phyloP scores from a whole-genome alignment of 2,113 vertebrate genomes.

The Plectropomus leopardus region DNA sequence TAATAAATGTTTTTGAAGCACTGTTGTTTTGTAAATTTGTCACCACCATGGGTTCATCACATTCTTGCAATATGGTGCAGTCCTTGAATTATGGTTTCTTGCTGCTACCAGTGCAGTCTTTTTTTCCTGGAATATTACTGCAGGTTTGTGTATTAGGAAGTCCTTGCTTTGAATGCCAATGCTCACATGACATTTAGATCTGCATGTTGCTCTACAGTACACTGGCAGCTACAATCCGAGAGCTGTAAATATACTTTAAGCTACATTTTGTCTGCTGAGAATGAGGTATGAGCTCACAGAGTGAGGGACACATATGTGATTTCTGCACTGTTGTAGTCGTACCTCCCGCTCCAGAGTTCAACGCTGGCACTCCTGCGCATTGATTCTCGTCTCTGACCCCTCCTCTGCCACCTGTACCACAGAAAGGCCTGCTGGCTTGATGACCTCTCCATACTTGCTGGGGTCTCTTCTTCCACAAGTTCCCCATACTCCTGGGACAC shows the following conservation, averaged over 20 bases:
- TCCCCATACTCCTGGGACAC: conserved; percentile 58
- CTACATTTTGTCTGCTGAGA: conserved; percentile 80
- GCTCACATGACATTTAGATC: conserved; percentile 44
- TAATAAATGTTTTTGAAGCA: conserved; percentile 26
- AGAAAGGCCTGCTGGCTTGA: conserved; percentile 75
- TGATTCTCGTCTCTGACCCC: conserved; percentile 58
- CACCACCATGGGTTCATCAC: conserved; percentile 31
- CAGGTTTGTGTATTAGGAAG: conserved; percentile 35
- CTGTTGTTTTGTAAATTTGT: conserved; percentile 24
- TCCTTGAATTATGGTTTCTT: conserved; percentile 21
- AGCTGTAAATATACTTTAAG: conserved; percentile 58
- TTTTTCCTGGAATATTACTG: conserved; percentile 32
- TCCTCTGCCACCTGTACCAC: conserved; percentile 83
- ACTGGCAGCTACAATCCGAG: conserved; percentile 57
- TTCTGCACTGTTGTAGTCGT: conserved; percentile 86
- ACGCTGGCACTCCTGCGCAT: conserved; percentile 83
- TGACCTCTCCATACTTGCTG: conserved; percentile 62
- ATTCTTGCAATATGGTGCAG: conserved; percentile 44
- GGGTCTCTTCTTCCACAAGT: conserved; percentile 46
- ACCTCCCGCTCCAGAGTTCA: conserved; percentile 85
- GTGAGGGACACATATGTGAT: conserved; percentile 87
- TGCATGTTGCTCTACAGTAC: conserved; percentile 7
- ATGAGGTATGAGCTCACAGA: conserved; percentile 79
- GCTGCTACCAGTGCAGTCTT: conserved; percentile 44
- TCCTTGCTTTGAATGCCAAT: conserved; percentile 52